Percentiles rank a stretch among this genome's conserved stretches.
These are phyloP conservation scores for Mormyrus lacerda DNA, from an alignment of 2,113 vertebrate species.

Conservation along the genomic window DNA sequence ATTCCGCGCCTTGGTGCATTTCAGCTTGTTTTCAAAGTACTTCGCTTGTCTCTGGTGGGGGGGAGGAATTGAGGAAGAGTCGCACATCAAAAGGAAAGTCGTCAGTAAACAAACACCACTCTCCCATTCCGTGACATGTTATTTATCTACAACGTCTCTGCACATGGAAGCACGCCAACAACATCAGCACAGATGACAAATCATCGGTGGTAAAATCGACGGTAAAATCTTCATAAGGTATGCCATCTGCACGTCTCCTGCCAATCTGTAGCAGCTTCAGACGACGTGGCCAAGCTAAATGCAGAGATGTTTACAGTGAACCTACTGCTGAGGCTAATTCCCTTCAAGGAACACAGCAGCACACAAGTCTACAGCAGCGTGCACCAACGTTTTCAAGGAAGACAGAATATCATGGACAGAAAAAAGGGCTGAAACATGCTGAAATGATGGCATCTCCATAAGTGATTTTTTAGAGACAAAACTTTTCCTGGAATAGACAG, in stretches of 20 bases:
- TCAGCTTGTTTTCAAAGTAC: conserved; percentile 51
- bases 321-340: neutral
- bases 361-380: neutral
- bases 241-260: neutral
- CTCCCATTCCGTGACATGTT: neutral
- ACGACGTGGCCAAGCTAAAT: neutral
- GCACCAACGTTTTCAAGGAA: neutral
- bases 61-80: neutral
- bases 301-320: neutral
- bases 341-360: neutral
- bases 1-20: conserved; percentile 69
- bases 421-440: neutral
- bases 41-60: conserved; percentile 68
- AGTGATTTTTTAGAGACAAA: neutral
- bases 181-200: neutral
- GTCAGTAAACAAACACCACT: neutral
- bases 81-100: neutral
- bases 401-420: neutral
- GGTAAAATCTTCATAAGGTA: neutral
- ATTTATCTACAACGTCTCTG: neutral
- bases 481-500: neutral
- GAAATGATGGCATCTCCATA: neutral
- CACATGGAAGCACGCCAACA: neutral
- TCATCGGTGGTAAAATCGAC: neutral
- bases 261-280: neutral